phyloP scores from a whole-genome alignment of 2,888 invertebrate genomes.

The Atethmia centrago region DNA sequence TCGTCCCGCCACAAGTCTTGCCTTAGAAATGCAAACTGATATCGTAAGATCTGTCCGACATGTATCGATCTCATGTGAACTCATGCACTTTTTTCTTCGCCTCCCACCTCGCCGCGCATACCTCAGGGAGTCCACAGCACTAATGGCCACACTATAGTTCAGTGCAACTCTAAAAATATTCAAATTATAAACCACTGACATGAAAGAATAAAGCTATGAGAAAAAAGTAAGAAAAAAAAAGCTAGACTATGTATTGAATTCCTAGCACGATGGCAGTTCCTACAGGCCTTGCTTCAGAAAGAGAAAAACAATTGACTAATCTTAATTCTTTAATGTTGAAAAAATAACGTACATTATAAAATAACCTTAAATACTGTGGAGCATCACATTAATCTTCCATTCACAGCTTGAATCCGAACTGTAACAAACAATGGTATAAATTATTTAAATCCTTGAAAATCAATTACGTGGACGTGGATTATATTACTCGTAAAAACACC shows the following conservation, averaged over 20 bases:
- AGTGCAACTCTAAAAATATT: background rate
- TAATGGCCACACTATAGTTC: too few species aligned
- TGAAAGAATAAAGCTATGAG: background rate
- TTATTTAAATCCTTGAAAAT: background rate
- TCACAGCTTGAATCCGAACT: conserved; percentile 82
- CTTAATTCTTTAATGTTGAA: conserved; percentile 21
- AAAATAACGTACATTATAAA: background rate
- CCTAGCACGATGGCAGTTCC: too few species aligned
- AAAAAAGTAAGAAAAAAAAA: background rate
- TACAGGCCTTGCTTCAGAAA: background rate
- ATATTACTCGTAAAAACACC: background rate
- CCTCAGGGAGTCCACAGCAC: too few species aligned
- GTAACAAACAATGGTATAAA: conserved; percentile 68
- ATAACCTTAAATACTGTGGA: conserved; percentile 58
- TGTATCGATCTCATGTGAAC: too few species aligned
- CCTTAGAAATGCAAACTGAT: too few species aligned
- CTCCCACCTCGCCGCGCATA: too few species aligned
- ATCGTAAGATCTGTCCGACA: too few species aligned
- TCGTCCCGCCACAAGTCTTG: too few species aligned
- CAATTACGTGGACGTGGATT: background rate
- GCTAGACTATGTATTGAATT: too few species aligned
- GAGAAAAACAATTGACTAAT: conserved; percentile 1
- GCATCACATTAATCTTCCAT: conserved; percentile 59
- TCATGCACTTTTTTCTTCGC: too few species aligned
- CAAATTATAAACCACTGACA: background rate